These are phyloP conservation scores for Diadegma fenestrale DNA, from an alignment of 2,888 invertebrate species.

Conservation along the genomic window DNA sequence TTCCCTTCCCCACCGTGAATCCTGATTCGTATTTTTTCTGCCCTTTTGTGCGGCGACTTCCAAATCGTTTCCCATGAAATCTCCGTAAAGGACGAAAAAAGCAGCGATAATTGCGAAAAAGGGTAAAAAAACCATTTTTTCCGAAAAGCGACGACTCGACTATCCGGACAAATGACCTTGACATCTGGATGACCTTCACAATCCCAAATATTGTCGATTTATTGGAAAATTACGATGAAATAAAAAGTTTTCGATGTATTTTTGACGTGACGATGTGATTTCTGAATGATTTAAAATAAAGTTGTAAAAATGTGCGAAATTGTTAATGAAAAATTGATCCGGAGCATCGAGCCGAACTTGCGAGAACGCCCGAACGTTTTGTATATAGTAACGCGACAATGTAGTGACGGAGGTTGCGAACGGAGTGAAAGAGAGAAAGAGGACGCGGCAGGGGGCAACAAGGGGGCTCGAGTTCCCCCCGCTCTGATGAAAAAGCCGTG, in stretches of 20 bases:
- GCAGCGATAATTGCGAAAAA: neutral
- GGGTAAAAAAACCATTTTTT: neutral
- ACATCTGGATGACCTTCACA: too few relatives aligned
- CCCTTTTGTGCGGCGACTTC: neutral
- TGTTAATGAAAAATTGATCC: neutral
- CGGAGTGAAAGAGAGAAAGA: constrained; percentile 8
- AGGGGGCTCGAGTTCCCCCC: constrained; percentile 43
- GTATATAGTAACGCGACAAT: neutral
- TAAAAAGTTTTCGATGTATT: too few relatives aligned
- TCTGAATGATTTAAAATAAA: too few relatives aligned
- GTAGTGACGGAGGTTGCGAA: neutral
- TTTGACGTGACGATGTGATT: too few relatives aligned
- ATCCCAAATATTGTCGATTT: too few relatives aligned
- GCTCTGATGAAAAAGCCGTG: constrained; percentile 47
- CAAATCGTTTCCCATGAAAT: neutral
- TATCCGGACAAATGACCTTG: too few relatives aligned
- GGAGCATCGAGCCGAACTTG: neutral
- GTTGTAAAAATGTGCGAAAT: neutral
- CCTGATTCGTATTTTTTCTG: neutral
- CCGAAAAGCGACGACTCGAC: too few relatives aligned
- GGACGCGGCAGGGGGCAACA: neutral
- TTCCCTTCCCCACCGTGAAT: neutral
- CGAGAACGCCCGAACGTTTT: neutral
- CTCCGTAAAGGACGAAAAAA: neutral
- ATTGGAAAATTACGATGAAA: too few relatives aligned